phyloP scores from a whole-genome alignment of 1,140 invertebrate genomes.

The Lasioglossum baleicum region DNA sequence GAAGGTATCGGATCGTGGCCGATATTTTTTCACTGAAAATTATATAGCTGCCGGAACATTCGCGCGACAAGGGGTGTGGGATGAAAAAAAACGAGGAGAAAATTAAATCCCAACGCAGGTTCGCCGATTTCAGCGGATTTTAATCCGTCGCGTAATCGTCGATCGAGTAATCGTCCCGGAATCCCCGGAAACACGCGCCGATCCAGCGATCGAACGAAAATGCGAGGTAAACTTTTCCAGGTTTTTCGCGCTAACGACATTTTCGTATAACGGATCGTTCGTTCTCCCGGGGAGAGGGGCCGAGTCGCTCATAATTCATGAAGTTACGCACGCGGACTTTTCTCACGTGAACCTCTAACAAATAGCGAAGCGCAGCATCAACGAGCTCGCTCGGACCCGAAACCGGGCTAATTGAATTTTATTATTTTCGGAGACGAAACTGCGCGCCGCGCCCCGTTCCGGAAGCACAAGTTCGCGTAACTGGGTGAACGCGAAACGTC shows the following conservation, averaged over 20 bases:
- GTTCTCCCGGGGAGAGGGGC: background rate
- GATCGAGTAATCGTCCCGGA: background rate
- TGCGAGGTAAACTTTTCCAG: background rate
- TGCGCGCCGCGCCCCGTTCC: no score
- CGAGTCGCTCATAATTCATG: slow-evolving; percentile 1
- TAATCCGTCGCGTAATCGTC: background rate
- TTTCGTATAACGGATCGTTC: background rate
- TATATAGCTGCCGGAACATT: no score
- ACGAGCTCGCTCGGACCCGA: no score
- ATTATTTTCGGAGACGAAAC: slow-evolving; percentile 4
- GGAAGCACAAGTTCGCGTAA: background rate
- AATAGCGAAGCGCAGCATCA: no score
- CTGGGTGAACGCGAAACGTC: no score
- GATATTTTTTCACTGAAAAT: no score
- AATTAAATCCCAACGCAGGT: no score
- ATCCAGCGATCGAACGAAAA: background rate
- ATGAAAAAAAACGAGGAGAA: no score
- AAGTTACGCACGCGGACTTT: slow-evolving; percentile 21
- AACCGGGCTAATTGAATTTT: slow-evolving; percentile 18
- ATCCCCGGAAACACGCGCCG: background rate
- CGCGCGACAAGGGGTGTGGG: no score
- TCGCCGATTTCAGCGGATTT: background rate
- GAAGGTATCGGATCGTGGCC: no score
- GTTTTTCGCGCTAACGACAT: background rate
- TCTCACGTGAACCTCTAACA: background rate